Evolutionary conservation across 2,797 vertebrate species (phyloP).

Genomic region (Pipistrellus pipistrellus): DNA sequence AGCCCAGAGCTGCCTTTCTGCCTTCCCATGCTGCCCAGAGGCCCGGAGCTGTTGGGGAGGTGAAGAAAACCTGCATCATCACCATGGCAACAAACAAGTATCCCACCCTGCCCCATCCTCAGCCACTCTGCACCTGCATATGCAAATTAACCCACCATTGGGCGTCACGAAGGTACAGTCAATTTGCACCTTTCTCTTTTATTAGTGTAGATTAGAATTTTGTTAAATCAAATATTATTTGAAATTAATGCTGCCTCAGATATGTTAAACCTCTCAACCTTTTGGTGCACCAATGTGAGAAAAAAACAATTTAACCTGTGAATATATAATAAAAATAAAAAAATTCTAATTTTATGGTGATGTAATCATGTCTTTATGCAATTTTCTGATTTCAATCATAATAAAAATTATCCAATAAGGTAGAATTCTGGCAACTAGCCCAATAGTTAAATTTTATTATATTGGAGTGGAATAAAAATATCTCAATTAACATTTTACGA

Average conservation of each 20-base stretch:
- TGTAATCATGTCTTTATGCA: not conserved
- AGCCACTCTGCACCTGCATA: too few relatives aligned
- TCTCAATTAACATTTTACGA: not conserved
- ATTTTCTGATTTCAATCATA: conserved; percentile 41
- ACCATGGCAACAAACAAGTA: too few relatives aligned
- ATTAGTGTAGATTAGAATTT: not conserved
- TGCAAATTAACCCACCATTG: too few relatives aligned
- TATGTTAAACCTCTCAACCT: not conserved
- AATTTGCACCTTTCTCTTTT: too few relatives aligned
- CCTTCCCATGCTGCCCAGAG: too few relatives aligned
- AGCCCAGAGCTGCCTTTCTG: too few relatives aligned
- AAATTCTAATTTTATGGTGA: not conserved
- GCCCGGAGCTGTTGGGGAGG: too few relatives aligned
- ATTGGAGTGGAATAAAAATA: conserved; percentile 48
- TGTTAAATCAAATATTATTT: conserved; percentile 40
- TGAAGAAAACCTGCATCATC: too few relatives aligned
- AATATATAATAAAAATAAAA: conserved; percentile 9
- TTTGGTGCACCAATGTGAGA: conserved; percentile 1
- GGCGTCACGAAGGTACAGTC: accelerated
- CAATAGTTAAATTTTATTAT: conserved; percentile 39
- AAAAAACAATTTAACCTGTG: conserved; percentile 3
- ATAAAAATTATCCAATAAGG: not conserved
- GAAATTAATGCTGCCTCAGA: not conserved
- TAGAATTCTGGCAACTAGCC: not conserved
- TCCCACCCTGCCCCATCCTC: too few relatives aligned